These are phyloP conservation scores for Penaeus indicus DNA, from an alignment of 1,140 invertebrate species.

Conservation along the genomic window DNA sequence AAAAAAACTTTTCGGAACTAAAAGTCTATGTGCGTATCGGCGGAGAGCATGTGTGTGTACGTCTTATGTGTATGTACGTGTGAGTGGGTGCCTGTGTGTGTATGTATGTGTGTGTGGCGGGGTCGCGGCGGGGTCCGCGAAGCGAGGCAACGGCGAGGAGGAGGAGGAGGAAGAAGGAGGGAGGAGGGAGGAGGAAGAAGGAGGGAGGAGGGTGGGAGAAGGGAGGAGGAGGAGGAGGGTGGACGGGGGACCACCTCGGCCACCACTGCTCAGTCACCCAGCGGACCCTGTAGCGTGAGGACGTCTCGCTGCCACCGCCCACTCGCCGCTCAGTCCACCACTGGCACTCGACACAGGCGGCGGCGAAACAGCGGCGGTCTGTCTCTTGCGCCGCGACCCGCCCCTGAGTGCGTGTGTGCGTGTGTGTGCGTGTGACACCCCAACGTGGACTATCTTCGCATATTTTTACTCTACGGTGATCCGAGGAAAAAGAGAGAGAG, in stretches of 20 bases:
- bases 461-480: too few relatives aligned
- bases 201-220: too few relatives aligned
- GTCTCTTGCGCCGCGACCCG: conserved; percentile 1
- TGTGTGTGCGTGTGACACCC: too few relatives aligned
- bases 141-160: conserved; percentile 19
- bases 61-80: conserved; percentile 33
- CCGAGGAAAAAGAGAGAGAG: too few relatives aligned
- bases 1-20: too few relatives aligned
- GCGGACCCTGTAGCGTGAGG: conserved; percentile 53
- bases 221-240: conserved; percentile 4
- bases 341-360: conserved; percentile 58
- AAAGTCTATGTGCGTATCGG: conserved; percentile 21
- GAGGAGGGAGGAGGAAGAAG: too few relatives aligned
- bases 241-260: conserved; percentile 42
- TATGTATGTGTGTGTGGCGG: conserved; percentile 27
- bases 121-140: conserved; percentile 39
- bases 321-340: conserved; percentile 59
- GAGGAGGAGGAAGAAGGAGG: too few relatives aligned
- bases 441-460: too few relatives aligned
- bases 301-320: conserved; percentile 47
- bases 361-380: conserved; percentile 55
- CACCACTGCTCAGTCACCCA: conserved; percentile 59
- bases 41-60: conserved; percentile 29
- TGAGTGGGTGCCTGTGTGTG: conserved; percentile 41
- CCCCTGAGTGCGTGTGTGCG: too few relatives aligned